Evolutionary conservation across 2,888 invertebrate genomes (phyloP).

Genomic region (Thyatira batis): DNA sequence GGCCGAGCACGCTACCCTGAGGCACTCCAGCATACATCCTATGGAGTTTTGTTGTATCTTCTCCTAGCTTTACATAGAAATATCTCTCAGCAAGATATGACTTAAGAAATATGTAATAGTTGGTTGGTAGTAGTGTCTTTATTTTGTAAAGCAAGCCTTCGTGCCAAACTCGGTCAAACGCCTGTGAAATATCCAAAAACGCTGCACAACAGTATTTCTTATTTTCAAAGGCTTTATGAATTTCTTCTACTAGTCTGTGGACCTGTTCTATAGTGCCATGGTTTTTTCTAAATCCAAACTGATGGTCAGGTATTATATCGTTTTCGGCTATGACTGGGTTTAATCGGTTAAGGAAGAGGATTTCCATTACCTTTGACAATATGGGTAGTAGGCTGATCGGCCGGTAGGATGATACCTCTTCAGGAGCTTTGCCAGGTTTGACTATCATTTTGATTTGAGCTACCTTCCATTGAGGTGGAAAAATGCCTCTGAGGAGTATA

Average conservation of each 20-base stretch:
- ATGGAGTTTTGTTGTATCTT: not conserved
- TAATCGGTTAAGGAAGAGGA: not conserved
- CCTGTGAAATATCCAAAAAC: not conserved
- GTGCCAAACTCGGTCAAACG: not conserved
- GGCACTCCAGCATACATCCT: not conserved
- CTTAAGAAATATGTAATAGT: not conserved
- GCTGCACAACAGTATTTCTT: conserved; percentile 5
- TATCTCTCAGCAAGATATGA: not conserved
- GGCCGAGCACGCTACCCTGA: not conserved
- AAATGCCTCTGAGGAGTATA: not conserved
- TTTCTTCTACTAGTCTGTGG: conserved; percentile 7
- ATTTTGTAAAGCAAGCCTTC: not conserved
- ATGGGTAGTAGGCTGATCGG: too few relatives aligned
- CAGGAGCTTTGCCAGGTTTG: conserved; percentile 14
- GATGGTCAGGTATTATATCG: not conserved
- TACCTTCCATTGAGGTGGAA: conserved; percentile 18
- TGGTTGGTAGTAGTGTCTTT: not conserved
- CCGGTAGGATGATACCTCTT: not conserved
- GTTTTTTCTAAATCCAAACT: not conserved
- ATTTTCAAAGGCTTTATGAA: not conserved
- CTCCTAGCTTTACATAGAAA: not conserved
- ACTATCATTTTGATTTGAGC: conserved; percentile 14
- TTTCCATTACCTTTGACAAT: not conserved
- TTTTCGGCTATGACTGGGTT: not conserved
- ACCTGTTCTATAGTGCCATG: conserved; percentile 8